phyloP scores from a whole-genome alignment of 2,797 vertebrate genomes.

The Sebastes oblongus region DNA sequence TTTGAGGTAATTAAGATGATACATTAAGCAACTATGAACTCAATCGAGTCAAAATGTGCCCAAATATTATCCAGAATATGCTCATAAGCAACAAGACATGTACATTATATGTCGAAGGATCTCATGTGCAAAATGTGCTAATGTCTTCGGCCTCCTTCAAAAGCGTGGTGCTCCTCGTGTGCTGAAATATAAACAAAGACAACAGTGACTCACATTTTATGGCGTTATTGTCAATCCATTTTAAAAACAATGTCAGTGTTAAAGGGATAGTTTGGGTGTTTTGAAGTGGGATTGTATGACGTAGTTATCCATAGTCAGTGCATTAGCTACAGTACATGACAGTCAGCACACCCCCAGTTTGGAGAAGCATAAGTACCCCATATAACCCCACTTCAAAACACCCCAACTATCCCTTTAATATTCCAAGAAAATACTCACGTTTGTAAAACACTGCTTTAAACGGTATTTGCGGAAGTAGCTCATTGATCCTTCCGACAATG shows the following conservation, averaged over 20 bases:
- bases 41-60: conserved; percentile 26
- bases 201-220: neutral
- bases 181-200: conserved; percentile 79
- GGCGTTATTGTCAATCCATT: neutral
- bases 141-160: conserved; percentile 92
- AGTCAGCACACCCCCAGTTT: too few species aligned
- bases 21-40: conserved; percentile 23
- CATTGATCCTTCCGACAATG: conserved; percentile 89
- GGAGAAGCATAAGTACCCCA: too few species aligned
- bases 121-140: conserved; percentile 78
- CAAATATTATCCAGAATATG: conserved; percentile 20
- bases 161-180: conserved; percentile 94
- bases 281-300: too few species aligned
- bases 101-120: conserved; percentile 3
- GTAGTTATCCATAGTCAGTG: too few species aligned
- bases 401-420: neutral
- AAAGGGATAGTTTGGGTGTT: too few species aligned
- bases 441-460: conserved; percentile 98
- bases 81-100: conserved; percentile 9
- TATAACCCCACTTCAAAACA: too few species aligned
- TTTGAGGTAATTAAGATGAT: conserved; percentile 47
- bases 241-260: neutral
- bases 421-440: conserved; percentile 84
- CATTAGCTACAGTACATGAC: too few species aligned
- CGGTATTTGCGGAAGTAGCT: conserved; percentile 90